Evolutionary conservation across 2,797 vertebrate species (phyloP).

Genomic region (Enteromius viviparus): DNA sequence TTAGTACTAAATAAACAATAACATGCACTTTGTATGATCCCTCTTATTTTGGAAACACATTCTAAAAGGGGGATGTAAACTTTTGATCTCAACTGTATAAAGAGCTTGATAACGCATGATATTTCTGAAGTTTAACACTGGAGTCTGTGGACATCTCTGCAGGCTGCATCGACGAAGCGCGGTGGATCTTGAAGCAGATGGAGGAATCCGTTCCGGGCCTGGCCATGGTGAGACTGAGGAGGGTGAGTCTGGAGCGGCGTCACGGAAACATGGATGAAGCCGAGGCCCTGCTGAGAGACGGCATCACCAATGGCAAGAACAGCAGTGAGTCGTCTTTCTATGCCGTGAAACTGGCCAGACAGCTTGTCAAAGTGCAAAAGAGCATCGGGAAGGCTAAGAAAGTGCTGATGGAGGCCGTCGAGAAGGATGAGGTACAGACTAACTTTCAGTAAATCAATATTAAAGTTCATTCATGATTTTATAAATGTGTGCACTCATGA

Average conservation of each 20-base stretch:
- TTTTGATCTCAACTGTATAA: too few relatives aligned
- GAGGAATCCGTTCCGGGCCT: slow-evolving; percentile 86
- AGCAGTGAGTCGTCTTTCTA: slow-evolving; percentile 88
- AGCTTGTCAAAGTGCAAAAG: slow-evolving; percentile 92
- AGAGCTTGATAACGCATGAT: too few relatives aligned
- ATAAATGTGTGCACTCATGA: too few relatives aligned
- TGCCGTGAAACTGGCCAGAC: slow-evolving; percentile 90
- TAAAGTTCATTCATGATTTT: too few relatives aligned
- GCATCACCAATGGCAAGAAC: slow-evolving; percentile 84
- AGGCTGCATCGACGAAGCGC: slow-evolving; percentile 92
- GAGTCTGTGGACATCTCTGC: slow-evolving; percentile 17
- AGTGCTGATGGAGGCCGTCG: slow-evolving; percentile 92
- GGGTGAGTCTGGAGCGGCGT: slow-evolving; percentile 94
- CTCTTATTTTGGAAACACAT: too few relatives aligned
- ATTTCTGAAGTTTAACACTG: background rate
- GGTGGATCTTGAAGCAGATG: slow-evolving; percentile 85
- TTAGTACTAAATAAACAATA: too few relatives aligned
- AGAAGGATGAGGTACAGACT: slow-evolving; percentile 83
- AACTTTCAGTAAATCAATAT: background rate
- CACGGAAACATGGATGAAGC: slow-evolving; percentile 93
- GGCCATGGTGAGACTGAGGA: slow-evolving; percentile 92
- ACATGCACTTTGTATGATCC: too few relatives aligned
- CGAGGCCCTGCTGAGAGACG: slow-evolving; percentile 87
- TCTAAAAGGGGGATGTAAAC: too few relatives aligned
- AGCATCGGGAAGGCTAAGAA: slow-evolving; percentile 89